Evolutionary conservation across 2,797 vertebrate species (phyloP).

Genomic region (Cynodonichthys magdalenae): DNA sequence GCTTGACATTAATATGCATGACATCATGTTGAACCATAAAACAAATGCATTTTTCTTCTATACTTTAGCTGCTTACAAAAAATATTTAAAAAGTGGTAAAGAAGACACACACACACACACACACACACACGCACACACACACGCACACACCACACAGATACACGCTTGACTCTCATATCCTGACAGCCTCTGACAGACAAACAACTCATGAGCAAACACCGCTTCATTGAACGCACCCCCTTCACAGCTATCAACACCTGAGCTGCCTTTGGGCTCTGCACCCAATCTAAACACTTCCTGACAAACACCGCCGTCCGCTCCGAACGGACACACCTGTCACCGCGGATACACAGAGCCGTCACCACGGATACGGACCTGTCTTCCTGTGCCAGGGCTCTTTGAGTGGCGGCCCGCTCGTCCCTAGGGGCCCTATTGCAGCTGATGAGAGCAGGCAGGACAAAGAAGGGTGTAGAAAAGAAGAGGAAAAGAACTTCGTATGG

Average conservation of each 20-base stretch:
- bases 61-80: too few relatives aligned
- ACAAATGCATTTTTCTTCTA: too few relatives aligned
- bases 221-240: conserved; percentile 46
- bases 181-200: conserved; percentile 59
- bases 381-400: conserved; percentile 60
- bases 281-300: conserved; percentile 69
- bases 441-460: conserved; percentile 72
- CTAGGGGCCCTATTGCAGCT: conserved; percentile 62
- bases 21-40: too few relatives aligned
- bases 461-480: conserved; percentile 60
- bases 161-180: conserved; percentile 12
- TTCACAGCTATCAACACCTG: conserved; percentile 68
- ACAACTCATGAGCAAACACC: conserved; percentile 52
- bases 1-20: too few relatives aligned
- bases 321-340: conserved; percentile 78
- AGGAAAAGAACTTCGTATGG: conserved; percentile 39
- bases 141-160: not conserved
- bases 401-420: conserved; percentile 61
- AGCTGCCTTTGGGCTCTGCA: conserved; percentile 57
- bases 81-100: not conserved
- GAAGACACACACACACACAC: not conserved
- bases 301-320: conserved; percentile 68
- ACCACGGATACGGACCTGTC: conserved; percentile 67
- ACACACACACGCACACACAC: conserved; percentile 7
- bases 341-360: conserved; percentile 66